Percentiles rank a stretch among this genome's conserved stretches.
These are phyloP conservation scores for Mesitornis unicolor DNA, from an alignment of 2,113 vertebrate genomes.

Conservation along the genomic window DNA sequence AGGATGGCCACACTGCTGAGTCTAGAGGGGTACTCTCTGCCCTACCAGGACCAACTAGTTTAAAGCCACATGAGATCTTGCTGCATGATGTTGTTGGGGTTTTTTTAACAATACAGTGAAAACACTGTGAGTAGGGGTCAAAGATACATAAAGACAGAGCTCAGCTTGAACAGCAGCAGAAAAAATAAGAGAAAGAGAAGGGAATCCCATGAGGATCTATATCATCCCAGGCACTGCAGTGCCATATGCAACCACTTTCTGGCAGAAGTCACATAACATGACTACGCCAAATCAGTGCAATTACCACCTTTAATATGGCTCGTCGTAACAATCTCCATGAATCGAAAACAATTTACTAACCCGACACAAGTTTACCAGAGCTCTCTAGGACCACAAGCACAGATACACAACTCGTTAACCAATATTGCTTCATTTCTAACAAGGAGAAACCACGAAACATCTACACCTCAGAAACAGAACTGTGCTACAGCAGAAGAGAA, in stretches of 20 bases:
- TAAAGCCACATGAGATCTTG: background rate
- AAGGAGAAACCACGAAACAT: background rate
- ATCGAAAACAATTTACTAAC: background rate
- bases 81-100: background rate
- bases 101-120: background rate
- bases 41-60: background rate
- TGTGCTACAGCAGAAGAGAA: background rate
- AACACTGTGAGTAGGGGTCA: background rate
- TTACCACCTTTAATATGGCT: background rate
- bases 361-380: background rate
- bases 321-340: background rate
- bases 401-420: accelerated
- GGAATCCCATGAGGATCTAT: background rate
- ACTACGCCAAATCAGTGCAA: background rate
- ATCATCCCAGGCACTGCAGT: background rate
- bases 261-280: background rate
- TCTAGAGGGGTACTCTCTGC: accelerated
- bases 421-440: background rate
- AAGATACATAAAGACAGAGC: background rate
- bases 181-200: background rate
- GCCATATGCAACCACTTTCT: background rate
- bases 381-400: background rate
- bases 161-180: background rate
- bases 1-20: accelerated
- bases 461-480: background rate